A percentile compares a stretch with the other conserved stretches of the same genome.
Conservation (phyloP, 2,888 invertebrate species). For the Drosophila kuntzei region DNA sequence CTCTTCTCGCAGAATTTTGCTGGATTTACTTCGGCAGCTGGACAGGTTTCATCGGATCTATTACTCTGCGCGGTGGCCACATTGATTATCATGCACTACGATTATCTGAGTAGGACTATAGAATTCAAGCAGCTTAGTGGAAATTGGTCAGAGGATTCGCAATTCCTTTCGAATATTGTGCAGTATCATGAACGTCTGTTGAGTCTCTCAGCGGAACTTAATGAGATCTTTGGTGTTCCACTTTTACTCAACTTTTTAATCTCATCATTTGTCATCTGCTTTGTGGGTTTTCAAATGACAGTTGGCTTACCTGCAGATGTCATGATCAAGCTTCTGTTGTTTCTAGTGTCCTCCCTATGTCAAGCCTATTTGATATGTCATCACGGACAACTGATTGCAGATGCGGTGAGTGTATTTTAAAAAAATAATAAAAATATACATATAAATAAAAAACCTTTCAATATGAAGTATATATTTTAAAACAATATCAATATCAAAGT, state of each 20-base stretch:
- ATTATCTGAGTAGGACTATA: conserved; percentile 64
- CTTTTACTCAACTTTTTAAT: conserved; percentile 80
- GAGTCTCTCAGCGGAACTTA: conserved; percentile 64
- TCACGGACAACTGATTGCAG: conserved; percentile 74
- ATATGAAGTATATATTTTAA: too few relatives aligned
- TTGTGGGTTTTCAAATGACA: conserved; percentile 83
- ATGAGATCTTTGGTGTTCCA: conserved; percentile 81
- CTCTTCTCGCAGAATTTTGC: conserved; percentile 66
- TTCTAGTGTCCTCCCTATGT: conserved; percentile 69
- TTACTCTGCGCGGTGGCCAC: conserved; percentile 77
- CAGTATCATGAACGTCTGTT: conserved; percentile 72
- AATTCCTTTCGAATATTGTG: conserved; percentile 56
- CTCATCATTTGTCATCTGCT: conserved; percentile 83
- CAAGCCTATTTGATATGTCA: conserved; percentile 81
- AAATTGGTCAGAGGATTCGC: conserved; percentile 47
- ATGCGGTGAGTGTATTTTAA: conserved; percentile 62
- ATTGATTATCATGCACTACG: conserved; percentile 83
- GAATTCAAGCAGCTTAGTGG: conserved; percentile 28
- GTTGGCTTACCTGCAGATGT: conserved; percentile 63
- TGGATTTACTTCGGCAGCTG: conserved; percentile 74
- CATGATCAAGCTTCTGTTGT: conserved; percentile 73
- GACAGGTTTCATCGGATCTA: conserved; percentile 81
- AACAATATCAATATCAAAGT: too few relatives aligned
- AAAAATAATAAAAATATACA: background rate
- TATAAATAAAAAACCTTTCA: too few relatives aligned